Conservation (phyloP, 2,113 vertebrate species). For the Podiceps cristatus region DNA sequence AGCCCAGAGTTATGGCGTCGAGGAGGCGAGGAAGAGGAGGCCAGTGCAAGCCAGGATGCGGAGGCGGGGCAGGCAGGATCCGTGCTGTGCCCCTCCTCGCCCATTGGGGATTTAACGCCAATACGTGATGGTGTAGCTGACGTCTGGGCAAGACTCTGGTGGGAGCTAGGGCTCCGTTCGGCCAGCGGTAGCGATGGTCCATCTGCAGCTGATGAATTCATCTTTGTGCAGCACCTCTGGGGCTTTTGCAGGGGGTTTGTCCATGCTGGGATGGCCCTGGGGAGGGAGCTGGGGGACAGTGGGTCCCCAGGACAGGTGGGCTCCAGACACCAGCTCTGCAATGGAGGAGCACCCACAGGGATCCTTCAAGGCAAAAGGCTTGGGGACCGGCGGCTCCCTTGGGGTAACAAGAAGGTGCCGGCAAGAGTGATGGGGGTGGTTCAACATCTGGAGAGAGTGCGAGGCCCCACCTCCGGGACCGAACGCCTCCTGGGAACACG, state of each 20-base stretch:
- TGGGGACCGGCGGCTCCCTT: neutral
- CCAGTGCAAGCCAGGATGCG: fast-evolving
- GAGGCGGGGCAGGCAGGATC: neutral
- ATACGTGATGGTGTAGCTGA: fast-evolving
- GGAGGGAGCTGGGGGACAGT: neutral
- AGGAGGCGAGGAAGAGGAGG: neutral
- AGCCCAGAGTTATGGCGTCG: fast-evolving
- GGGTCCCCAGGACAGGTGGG: neutral
- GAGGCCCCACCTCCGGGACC: neutral
- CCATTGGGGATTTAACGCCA: fast-evolving
- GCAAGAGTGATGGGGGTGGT: fast-evolving
- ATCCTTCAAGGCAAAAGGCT: fast-evolving
- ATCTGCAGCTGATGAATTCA: neutral
- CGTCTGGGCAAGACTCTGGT: neutral
- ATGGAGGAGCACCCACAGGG: neutral
- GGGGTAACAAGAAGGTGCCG: neutral
- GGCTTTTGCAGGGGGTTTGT: neutral
- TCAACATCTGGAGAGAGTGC: fast-evolving
- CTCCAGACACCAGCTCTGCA: fast-evolving
- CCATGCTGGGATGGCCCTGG: neutral
- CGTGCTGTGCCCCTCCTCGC: fast-evolving
- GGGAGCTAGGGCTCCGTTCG: neutral
- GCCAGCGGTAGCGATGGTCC: fast-evolving
- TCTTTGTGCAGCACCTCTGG: neutral
- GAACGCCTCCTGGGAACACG: fast-evolving